Evolutionary conservation across 2,888 invertebrate genomes (phyloP), one percentile per base, ranked within the genome.

Genomic region (Selenia dentaria): DNA sequence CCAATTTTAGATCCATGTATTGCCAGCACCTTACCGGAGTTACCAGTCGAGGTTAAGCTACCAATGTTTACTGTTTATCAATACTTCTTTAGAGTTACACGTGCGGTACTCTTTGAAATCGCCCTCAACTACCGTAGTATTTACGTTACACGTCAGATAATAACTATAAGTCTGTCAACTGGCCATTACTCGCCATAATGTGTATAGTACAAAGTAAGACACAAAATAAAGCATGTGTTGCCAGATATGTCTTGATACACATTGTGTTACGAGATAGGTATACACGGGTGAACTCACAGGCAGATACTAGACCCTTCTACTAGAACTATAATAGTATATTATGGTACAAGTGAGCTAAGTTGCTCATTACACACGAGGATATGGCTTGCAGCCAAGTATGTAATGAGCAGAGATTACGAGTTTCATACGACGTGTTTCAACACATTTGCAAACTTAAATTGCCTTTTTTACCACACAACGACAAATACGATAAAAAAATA

Each of bases 111-210:
- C 79, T 80, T 83, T 83, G 83, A 83, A 75, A 74, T 76, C 68
- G 68, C 67, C 70, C 74, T 75, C 73, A 66, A 70, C 73, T 70
- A 72, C 70, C 57, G 78, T 71, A 78, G 74, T 83, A 83, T 83
- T 83, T 83, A 82, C 73, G 58, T 77, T 77, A 75, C 64, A 62
- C 70, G 69, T 77, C 75, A 70, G 73, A 71, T 78, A 74, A 79
- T 82, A 80, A 74, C 77, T 74, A 63, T 79, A 67, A 81, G 69
- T 81, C 83, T 83, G 74, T 83, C 81, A 74, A 73, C 79, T 74
- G 74, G 60, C 71, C 76, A 79, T 83, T 82, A 81, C 74, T 78
- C 73, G 67, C 62, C 42, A 33, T 81, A 79, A 76, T 74, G 77
- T 70, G 70, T 71, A 74, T 61, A 59, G 72, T 69, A 76, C 62